These are phyloP conservation scores for Sebastes nivosus DNA, from an alignment of 2,797 vertebrate species.

Conservation along the genomic window DNA sequence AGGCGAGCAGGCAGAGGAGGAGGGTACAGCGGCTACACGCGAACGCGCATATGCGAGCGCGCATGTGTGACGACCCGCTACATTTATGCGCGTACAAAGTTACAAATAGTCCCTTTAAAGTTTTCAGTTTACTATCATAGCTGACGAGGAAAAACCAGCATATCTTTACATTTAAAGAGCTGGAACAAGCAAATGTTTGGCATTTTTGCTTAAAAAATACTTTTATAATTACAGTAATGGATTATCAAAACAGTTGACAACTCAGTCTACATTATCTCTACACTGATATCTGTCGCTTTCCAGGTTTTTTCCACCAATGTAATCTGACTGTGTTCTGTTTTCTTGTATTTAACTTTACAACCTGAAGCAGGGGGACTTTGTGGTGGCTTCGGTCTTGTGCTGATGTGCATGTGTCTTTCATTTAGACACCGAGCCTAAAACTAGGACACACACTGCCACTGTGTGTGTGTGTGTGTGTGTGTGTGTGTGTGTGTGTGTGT, in stretches of 20 bases:
- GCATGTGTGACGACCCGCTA: too few species aligned
- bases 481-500: background rate
- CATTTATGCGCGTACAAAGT: too few species aligned
- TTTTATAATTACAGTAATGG: background rate
- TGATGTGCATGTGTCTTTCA: constrained; percentile 51
- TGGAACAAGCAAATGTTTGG: background rate
- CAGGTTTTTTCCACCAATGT: background rate
- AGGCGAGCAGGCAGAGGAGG: too few species aligned
- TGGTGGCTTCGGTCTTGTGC: constrained; percentile 24
- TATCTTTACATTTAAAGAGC: background rate
- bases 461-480: background rate
- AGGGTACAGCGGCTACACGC: too few species aligned
- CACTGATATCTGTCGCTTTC: background rate
- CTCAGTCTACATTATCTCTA: background rate
- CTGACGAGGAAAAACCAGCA: background rate
- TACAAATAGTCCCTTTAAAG: background rate
- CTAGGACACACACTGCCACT: constrained; percentile 30
- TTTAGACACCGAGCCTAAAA: constrained; percentile 34
- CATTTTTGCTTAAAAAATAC: background rate
- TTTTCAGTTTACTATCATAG: background rate
- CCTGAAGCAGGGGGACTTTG: background rate
- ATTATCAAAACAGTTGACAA: background rate
- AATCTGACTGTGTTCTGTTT: background rate
- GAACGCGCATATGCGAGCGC: too few species aligned
- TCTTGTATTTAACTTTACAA: constrained; percentile 14